Evolutionary conservation across 2,113 vertebrate genomes (phyloP), one percentile per base, ranked within the genome.

Genomic region (Dissostichus mawsoni): DNA sequence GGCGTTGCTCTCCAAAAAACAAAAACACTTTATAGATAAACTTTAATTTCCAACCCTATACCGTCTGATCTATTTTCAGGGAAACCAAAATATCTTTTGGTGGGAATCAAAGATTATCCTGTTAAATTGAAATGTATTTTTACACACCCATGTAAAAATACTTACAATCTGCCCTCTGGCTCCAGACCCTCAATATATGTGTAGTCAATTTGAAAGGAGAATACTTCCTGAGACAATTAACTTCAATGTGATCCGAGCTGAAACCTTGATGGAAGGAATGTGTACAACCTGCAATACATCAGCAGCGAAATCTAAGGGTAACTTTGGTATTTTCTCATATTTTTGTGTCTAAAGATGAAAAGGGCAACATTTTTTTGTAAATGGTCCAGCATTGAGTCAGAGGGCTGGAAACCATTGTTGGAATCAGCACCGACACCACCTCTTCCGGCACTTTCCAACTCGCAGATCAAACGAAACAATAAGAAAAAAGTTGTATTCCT

Each of bases 211-310:
- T 25, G 13, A 80, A 23, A 41, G 47, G 2, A 81, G 63, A 58
- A 18, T 62, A n/a, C 58, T 70, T 78, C 76, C 68, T 77, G 76
- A 80, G 66, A 58, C 41, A 4, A 41, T 56, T 52, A 0, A 47
- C 69, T 61, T 41, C 33, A 50, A 55, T 25, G 56, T 11, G 11
- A 70, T 14, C 58, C 0, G 58, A 63, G 59, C 23, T 8, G 2
- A 65, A 29, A 11, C 16, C 18, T 4, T 33, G n/a, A 6, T 25
- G 36, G 47, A 50, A 82, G 65, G 65, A 86, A 86, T 67, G 65
- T 67, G 36, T 69, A 17, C 33, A 63, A 61, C 12, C 65, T 65
- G 76, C 50, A 12, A 18, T 3, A 61, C 41, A 47, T 17, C 63
- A 25, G n/a, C 66, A 56, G 48, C 2, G 4, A 70, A 4, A 20